A percentile compares a stretch with the other conserved stretches of the same genome.
Evolutionary conservation across 2,888 invertebrate species (phyloP).

Genomic region (Euproctis similis): DNA sequence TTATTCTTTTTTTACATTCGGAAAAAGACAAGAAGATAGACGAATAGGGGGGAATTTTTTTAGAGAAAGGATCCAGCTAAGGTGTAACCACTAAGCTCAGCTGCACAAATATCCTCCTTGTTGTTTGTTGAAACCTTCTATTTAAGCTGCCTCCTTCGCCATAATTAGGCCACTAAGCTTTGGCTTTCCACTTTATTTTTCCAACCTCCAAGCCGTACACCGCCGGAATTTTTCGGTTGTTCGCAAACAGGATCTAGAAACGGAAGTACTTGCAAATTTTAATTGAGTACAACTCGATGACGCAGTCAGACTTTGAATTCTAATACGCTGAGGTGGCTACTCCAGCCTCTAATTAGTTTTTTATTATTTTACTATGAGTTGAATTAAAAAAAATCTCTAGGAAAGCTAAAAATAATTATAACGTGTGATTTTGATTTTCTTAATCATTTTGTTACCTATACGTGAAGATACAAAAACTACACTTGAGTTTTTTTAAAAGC

Average conservation of each 20-base stretch:
- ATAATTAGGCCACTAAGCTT: constrained; percentile 58
- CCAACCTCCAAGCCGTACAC: constrained; percentile 26
- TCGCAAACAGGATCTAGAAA: constrained; percentile 41
- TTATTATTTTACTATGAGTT: too few species aligned
- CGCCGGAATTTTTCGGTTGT: constrained; percentile 38
- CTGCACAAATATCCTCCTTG: constrained; percentile 61
- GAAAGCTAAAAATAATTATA: too few species aligned
- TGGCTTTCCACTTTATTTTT: constrained; percentile 47
- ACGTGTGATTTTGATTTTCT: too few species aligned
- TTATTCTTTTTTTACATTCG: constrained; percentile 35
- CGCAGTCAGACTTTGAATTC: too few species aligned
- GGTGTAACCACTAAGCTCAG: constrained; percentile 32
- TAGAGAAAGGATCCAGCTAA: constrained; percentile 24
- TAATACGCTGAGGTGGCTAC: too few species aligned
- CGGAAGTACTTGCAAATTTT: constrained; percentile 41
- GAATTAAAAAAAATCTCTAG: too few species aligned
- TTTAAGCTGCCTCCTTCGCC: constrained; percentile 44
- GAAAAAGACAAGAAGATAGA: constrained; percentile 27
- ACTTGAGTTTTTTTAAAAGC: too few species aligned
- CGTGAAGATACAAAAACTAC: too few species aligned
- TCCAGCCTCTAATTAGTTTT: too few species aligned
- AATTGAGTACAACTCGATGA: constrained; percentile 27
- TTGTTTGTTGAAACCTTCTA: constrained; percentile 57
- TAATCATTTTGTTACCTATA: too few species aligned
- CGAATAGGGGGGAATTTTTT: constrained; percentile 21